phyloP scores from a whole-genome alignment of 2,113 vertebrate species.

The Seriola rivoliana region DNA sequence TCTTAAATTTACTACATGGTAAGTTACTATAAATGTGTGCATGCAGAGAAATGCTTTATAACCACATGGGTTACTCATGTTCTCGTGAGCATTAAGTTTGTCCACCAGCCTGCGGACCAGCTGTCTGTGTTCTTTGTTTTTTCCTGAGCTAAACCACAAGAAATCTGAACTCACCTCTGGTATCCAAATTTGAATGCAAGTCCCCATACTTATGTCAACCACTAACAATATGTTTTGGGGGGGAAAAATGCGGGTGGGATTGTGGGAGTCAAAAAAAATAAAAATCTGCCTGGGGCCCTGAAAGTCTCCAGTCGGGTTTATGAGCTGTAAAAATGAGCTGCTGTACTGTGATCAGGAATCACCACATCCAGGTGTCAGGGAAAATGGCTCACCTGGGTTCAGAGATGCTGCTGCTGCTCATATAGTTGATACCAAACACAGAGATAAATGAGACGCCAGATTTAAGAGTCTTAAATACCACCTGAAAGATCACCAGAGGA shows the following conservation, averaged over 20 bases:
- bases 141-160: slow-evolving; percentile 45
- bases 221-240: slow-evolving; percentile 17
- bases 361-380: not conserved
- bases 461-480: slow-evolving; percentile 1
- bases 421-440: not conserved
- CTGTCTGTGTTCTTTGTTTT: slow-evolving; percentile 18
- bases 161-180: slow-evolving; percentile 11
- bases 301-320: not conserved
- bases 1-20: not conserved
- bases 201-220: slow-evolving; percentile 35
- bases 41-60: not conserved
- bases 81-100: not conserved
- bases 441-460: not conserved
- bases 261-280: not conserved
- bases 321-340: not conserved
- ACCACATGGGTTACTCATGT: not conserved
- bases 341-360: not conserved
- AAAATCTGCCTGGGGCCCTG: not conserved
- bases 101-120: not conserved
- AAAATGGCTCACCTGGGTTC: not conserved
- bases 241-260: not conserved
- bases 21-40: not conserved
- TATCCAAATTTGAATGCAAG: slow-evolving; percentile 16
- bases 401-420: not conserved
- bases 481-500: not conserved